Evolutionary conservation across 1,140 invertebrate genomes (phyloP).

Genomic region (Conopomorpha cramerella): DNA sequence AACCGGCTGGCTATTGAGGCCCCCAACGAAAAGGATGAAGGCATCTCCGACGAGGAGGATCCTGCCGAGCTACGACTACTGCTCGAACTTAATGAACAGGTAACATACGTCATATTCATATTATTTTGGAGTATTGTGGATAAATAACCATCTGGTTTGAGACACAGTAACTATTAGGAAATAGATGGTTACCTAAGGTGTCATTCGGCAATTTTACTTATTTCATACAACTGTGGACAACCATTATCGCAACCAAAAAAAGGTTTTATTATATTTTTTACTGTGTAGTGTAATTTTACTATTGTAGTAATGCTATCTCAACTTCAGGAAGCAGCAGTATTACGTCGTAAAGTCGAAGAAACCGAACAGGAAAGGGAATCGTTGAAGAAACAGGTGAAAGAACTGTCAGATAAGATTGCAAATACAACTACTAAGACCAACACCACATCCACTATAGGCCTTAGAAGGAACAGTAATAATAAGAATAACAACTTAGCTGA

Average conservation of each 20-base stretch:
- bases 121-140: not conserved
- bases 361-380: constrained; percentile 79
- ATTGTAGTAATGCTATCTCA: no score
- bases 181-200: no score
- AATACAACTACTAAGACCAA: constrained; percentile 29
- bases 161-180: no score
- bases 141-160: no score
- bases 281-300: no score
- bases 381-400: constrained; percentile 75
- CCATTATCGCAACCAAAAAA: no score
- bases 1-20: constrained; percentile 68
- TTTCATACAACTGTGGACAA: no score
- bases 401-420: constrained; percentile 72
- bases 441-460: constrained; percentile 26
- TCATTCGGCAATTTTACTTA: no score
- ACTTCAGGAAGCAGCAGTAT: constrained; percentile 79
- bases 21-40: constrained; percentile 71
- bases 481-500: constrained; percentile 60
- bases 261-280: no score
- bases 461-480: constrained; percentile 31
- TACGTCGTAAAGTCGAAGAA: constrained; percentile 83
- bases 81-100: constrained; percentile 85
- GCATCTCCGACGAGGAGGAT: constrained; percentile 77
- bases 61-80: constrained; percentile 76
- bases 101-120: constrained; percentile 12